Conservation (phyloP, 2,888 invertebrate species). For the Limnephilus lunatus region DNA sequence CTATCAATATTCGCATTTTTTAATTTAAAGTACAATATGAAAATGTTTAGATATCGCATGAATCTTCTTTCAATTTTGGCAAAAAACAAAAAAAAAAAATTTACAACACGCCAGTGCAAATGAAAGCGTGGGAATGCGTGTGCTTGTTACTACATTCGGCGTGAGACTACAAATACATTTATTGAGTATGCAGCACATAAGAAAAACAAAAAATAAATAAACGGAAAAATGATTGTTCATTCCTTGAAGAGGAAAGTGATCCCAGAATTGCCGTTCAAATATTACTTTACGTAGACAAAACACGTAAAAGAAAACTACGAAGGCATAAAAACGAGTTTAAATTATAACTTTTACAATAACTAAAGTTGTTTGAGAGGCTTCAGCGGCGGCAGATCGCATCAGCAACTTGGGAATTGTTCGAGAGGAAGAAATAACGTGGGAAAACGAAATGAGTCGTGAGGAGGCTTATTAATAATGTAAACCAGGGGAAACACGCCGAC, state of each 20-base stretch:
- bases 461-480: background rate
- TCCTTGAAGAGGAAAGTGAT: background rate
- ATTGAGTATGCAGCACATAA: background rate
- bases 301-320: slow-evolving; percentile 5
- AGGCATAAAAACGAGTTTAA: slow-evolving; percentile 21
- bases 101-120: too few species aligned
- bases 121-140: too few species aligned
- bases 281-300: slow-evolving; percentile 19
- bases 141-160: too few species aligned
- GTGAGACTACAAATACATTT: background rate
- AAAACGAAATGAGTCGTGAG: slow-evolving; percentile 16
- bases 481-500: background rate
- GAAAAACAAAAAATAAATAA: background rate
- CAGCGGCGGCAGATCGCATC: slow-evolving; percentile 32
- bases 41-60: too few species aligned
- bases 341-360: slow-evolving; percentile 53
- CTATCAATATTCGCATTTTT: too few species aligned
- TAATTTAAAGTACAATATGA: too few species aligned
- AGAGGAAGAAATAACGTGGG: slow-evolving; percentile 15
- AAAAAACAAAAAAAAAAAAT: too few species aligned
- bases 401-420: slow-evolving; percentile 28
- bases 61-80: too few species aligned
- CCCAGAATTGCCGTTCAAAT: background rate
- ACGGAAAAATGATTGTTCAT: background rate
- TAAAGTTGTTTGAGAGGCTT: slow-evolving; percentile 21